phyloP scores from a whole-genome alignment of 2,113 vertebrate species.

The Conger conger region DNA sequence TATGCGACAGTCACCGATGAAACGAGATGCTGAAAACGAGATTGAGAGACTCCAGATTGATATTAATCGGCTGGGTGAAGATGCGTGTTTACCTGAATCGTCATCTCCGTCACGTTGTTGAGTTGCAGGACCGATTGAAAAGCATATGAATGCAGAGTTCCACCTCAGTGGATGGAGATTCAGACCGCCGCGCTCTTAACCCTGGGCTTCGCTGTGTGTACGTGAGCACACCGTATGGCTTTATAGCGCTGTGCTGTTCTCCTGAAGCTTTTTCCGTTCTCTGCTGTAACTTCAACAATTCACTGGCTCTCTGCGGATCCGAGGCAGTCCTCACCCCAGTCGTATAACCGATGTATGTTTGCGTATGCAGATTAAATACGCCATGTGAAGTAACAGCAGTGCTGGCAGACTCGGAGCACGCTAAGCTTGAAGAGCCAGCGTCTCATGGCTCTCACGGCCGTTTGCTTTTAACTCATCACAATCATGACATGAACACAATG shows the following conservation, averaged over 20 bases:
- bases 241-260: neutral
- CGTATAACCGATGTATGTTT: neutral
- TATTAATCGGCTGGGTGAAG: too few relatives aligned
- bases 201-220: neutral
- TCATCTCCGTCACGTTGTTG: neutral
- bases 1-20: too few relatives aligned
- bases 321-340: neutral
- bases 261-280: neutral
- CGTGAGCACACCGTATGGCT: neutral
- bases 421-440: neutral
- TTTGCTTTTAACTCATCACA: neutral
- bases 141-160: neutral
- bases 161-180: neutral
- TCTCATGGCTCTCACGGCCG: neutral
- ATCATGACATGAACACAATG: neutral
- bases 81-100: too few relatives aligned
- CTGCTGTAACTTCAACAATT: neutral
- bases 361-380: neutral
- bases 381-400: neutral
- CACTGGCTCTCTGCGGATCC: neutral
- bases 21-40: too few relatives aligned
- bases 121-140: neutral
- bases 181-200: neutral
- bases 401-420: neutral
- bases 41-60: too few relatives aligned